A percentile compares a stretch with the other conserved stretches of the same genome.
These are phyloP conservation scores for Drosophila busckii DNA, from an alignment of 1,140 invertebrate species.

Conservation along the genomic window DNA sequence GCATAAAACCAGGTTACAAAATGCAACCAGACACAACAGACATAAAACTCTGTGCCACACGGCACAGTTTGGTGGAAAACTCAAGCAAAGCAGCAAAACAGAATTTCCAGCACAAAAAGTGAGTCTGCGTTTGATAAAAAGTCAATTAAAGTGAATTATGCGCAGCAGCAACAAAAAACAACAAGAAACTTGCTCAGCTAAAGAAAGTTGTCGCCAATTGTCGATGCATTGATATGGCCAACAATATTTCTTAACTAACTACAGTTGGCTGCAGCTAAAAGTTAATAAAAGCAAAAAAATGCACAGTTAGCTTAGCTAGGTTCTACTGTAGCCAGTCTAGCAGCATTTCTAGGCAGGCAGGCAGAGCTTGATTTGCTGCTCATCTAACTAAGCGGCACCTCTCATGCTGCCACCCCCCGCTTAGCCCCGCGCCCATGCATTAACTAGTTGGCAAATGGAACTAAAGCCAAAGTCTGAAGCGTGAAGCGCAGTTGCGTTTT, in stretches of 20 bases:
- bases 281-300: neutral
- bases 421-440: neutral
- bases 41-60: conserved; percentile 50
- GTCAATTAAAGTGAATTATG: conserved; percentile 55
- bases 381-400: conserved; percentile 6
- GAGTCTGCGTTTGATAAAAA: conserved; percentile 71
- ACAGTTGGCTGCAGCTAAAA: neutral
- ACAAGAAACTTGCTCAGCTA: too few species aligned
- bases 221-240: too few species aligned
- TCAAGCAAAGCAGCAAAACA: conserved; percentile 35
- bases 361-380: conserved; percentile 48
- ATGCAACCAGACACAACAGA: conserved; percentile 62
- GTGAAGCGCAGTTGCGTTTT: conserved; percentile 74
- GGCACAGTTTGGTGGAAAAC: conserved; percentile 57
- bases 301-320: neutral
- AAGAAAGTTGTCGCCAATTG: conserved; percentile 15
- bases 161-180: conserved; percentile 11
- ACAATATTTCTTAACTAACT: too few species aligned
- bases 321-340: conserved; percentile 13
- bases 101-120: conserved; percentile 42
- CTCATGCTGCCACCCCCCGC: neutral
- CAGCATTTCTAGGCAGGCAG: conserved; percentile 8
- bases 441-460: too few species aligned
- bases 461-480: conserved; percentile 40
- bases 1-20: conserved; percentile 73